Conservation (phyloP, 2,888 invertebrate genomes). For the Dendrolimus houi region DNA sequence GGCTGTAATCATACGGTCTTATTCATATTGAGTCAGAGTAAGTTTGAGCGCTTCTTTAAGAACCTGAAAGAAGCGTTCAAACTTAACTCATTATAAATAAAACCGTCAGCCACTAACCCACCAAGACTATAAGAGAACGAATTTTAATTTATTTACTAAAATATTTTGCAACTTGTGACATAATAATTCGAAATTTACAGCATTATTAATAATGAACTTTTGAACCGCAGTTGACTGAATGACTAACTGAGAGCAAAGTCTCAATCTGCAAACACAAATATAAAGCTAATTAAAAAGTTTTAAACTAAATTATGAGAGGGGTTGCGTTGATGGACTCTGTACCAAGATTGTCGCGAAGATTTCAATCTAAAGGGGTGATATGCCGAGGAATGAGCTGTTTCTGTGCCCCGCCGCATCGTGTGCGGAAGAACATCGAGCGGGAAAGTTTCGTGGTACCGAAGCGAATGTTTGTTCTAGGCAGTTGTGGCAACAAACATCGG, state of each 20-base stretch:
- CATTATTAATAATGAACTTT: slow-evolving; percentile 68
- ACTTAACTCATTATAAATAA: too few relatives aligned
- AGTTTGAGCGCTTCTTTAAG: too few relatives aligned
- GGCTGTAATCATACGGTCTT: too few relatives aligned
- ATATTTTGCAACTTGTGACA: too few relatives aligned
- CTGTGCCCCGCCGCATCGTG: slow-evolving; percentile 14
- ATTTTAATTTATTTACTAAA: slow-evolving; percentile 4
- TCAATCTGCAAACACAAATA: slow-evolving; percentile 76
- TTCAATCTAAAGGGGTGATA: slow-evolving; percentile 57
- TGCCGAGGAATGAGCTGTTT: slow-evolving; percentile 46
- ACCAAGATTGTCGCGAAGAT: slow-evolving; percentile 68
- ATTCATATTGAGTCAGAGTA: too few relatives aligned
- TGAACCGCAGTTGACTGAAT: slow-evolving; percentile 58
- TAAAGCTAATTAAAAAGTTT: slow-evolving; percentile 77
- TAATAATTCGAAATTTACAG: slow-evolving; percentile 10
- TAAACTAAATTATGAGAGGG: slow-evolving; percentile 76
- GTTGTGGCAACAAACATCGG: slow-evolving; percentile 66
- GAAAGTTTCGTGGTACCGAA: slow-evolving; percentile 47
- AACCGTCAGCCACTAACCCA: too few relatives aligned
- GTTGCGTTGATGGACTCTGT: slow-evolving; percentile 63
- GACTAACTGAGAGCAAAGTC: slow-evolving; percentile 66
- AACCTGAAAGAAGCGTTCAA: too few relatives aligned
- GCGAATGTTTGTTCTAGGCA: slow-evolving; percentile 58
- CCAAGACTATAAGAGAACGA: slow-evolving; percentile 5
- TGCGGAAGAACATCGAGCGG: slow-evolving; percentile 18